Base-by-base conservation (phyloP, 2,113 vertebrate species). In the Poeciliopsis retropinna region DNA sequence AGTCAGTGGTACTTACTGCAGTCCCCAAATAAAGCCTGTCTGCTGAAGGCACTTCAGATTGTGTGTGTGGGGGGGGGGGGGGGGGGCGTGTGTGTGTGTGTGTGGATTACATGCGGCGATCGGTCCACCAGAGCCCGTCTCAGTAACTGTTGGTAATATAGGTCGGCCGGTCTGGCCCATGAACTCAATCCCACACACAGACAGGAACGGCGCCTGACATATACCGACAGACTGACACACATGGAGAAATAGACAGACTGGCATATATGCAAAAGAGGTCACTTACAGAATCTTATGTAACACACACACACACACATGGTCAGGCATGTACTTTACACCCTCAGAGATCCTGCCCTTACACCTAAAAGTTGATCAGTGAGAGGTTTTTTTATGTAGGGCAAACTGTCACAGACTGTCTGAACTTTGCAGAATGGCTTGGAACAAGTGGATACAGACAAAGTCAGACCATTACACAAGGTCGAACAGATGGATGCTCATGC, bases 161-260 rank as follows among this genome's bases (percentile, higher is more conserved):
- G 90, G 90, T 91, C 90, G 70, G n/a, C 70, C 67, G 29, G 88
- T 91, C 88, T 91, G 13, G 85, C 47, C 87, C 11, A 75, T 91
- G 88, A 88, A 92, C 93, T 91, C 88, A 94, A 92, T 92, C 88
- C 85, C 22, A 29, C 63, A 41, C 80, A 75, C 79, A 91, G 87
- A 87, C 85, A 66, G 37, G 27, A 32, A 67, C 39, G 5, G 60
- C 32, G 60, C 28, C 51, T 32, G 60, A 73, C 73, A 62, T 44
- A 60, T 44, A 64, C 29, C 72, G 76, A 76, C 72, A 73, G 27
- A 63, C 73, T 85, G 83, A 79, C 80, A 80, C 72, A 82, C 72
- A 79, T 81, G 66, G n/a, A 37, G 12, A 31, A 64, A 76, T 76
- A 82, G 75, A 88, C 70, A 15, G 71, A 78, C 57, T 82, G 76